These are phyloP conservation scores for Leucopternis melanops DNA, from an alignment of 2,113 vertebrate species.

Conservation along the genomic window DNA sequence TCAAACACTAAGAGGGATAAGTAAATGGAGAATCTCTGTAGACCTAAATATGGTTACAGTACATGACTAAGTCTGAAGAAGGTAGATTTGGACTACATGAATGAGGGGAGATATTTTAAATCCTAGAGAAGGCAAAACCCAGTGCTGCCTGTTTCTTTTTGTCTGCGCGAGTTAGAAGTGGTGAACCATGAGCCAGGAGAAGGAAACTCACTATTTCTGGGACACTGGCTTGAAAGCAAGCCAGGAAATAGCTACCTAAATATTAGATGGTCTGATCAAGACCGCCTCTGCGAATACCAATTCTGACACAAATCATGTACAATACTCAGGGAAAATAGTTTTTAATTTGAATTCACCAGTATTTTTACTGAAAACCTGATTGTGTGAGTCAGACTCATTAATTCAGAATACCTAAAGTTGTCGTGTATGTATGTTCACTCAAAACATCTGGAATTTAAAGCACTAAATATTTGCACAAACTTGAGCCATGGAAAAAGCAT, in stretches of 20 bases:
- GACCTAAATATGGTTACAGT: not conserved
- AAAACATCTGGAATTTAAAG: not conserved
- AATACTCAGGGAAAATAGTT: not conserved
- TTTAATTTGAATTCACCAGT: not conserved
- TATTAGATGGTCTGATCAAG: not conserved
- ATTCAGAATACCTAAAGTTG: not conserved
- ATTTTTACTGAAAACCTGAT: not conserved
- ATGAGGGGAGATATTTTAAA: not conserved
- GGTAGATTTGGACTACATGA: not conserved
- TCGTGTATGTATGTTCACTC: not conserved
- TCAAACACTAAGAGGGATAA: not conserved
- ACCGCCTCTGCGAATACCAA: not conserved
- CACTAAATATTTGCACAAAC: not conserved
- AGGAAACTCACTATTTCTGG: not conserved
- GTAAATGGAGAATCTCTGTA: not conserved
- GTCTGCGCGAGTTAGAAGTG: not conserved
- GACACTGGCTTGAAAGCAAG: rapidly evolving
- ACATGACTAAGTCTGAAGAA: not conserved
- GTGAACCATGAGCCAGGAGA: not conserved
- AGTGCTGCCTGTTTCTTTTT: not conserved
- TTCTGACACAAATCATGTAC: not conserved
- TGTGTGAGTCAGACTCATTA: not conserved
- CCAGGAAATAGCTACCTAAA: not conserved
- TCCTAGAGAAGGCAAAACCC: not conserved
- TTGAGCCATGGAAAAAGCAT: not conserved